Evolutionary conservation across 2,797 vertebrate species (phyloP).

Genomic region (Falco rusticolus): DNA sequence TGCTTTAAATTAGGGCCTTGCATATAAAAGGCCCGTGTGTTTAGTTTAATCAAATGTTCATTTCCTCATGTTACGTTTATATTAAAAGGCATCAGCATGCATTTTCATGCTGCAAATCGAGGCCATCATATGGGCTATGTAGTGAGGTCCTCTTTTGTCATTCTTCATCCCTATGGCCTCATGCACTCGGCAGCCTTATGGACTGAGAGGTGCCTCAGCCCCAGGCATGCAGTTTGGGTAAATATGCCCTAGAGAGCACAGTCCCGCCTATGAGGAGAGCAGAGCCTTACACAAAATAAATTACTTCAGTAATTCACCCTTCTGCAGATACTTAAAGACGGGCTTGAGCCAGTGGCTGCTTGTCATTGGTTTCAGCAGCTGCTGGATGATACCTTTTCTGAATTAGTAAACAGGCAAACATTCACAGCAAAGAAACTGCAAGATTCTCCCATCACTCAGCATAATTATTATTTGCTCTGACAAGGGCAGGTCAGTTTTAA

Average conservation of each 20-base stretch:
- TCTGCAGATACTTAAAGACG: conserved; percentile 13
- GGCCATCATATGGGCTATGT: neutral
- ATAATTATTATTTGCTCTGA: conserved; percentile 48
- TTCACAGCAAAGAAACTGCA: neutral
- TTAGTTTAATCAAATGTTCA: conserved; percentile 69
- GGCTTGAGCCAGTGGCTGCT: conserved; percentile 19
- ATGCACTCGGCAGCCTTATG: neutral
- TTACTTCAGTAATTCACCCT: neutral
- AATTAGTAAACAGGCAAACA: conserved; percentile 53
- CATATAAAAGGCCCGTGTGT: conserved; percentile 44
- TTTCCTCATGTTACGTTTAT: conserved; percentile 37
- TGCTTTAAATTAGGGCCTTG: conserved; percentile 60
- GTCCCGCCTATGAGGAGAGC: neutral
- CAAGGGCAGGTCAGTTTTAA: conserved; percentile 61
- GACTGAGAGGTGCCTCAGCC: neutral
- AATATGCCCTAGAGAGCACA: neutral
- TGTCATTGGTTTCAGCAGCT: conserved; percentile 9
- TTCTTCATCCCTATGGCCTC: conserved; percentile 3
- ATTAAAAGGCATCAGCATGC: conserved; percentile 43
- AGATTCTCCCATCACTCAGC: conserved; percentile 38
- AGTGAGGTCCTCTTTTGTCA: neutral
- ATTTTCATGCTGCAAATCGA: conserved; percentile 37
- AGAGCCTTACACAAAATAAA: conserved; percentile 22
- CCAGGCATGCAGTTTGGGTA: neutral
- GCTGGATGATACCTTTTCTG: conserved; percentile 21